Conservation (phyloP, 2,797 vertebrate genomes). For the Hoplostethus mediterraneus region DNA sequence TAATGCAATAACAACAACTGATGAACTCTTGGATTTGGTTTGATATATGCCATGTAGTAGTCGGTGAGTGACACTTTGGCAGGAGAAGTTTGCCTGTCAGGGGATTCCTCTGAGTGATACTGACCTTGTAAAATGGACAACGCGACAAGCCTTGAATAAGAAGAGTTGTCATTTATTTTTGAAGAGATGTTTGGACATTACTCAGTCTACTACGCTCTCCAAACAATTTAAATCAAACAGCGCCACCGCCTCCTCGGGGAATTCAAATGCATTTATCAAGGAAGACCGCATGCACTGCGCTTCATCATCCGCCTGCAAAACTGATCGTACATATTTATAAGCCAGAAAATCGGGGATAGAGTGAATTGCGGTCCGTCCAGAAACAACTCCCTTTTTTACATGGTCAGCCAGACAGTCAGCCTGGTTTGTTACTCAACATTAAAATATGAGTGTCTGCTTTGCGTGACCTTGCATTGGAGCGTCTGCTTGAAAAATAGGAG, state of each 20-base stretch:
- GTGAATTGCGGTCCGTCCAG: constrained; percentile 26
- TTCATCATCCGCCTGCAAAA: constrained; percentile 45
- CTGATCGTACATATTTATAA: constrained; percentile 54
- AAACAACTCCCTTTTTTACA: constrained; percentile 17
- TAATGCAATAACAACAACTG: neutral
- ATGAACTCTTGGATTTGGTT: neutral
- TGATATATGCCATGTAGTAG: neutral
- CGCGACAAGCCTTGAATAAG: constrained; percentile 2
- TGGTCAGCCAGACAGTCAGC: neutral
- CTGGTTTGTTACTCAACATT: neutral
- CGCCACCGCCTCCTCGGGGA: constrained; percentile 15
- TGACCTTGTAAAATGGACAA: constrained; percentile 31
- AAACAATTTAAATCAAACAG: constrained; percentile 27
- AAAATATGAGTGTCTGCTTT: neutral
- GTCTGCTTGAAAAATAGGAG: constrained; percentile 14
- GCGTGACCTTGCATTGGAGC: constrained; percentile 7
- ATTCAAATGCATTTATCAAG: constrained; percentile 47
- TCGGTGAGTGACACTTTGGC: neutral
- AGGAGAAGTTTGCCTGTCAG: neutral
- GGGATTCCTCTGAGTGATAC: constrained; percentile 13
- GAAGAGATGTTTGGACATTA: constrained; percentile 29
- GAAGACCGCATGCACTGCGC: constrained; percentile 30
- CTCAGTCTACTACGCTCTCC: constrained; percentile 4
- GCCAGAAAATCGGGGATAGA: constrained; percentile 42
- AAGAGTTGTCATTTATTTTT: constrained; percentile 26